These are phyloP conservation scores for Lethenteron camtschaticum DNA, from an alignment of 2,113 vertebrate species.

Conservation along the genomic window DNA sequence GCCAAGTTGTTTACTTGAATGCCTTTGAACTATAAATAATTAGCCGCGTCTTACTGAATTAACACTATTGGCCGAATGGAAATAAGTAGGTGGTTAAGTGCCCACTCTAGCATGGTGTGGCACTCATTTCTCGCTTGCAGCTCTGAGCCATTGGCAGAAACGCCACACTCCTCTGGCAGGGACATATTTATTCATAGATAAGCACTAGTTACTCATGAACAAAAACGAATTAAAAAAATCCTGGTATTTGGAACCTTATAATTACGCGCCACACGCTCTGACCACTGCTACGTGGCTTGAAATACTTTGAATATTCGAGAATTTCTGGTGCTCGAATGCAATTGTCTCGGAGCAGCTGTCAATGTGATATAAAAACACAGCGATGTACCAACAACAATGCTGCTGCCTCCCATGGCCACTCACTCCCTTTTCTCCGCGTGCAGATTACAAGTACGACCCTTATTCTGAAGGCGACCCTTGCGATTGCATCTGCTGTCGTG, in stretches of 20 bases:
- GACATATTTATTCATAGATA: too few species aligned
- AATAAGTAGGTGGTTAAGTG: too few species aligned
- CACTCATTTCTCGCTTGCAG: too few species aligned
- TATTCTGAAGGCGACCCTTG: slow-evolving; percentile 49
- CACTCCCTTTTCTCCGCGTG: slow-evolving; percentile 11
- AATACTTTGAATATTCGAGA: slow-evolving; percentile 5
- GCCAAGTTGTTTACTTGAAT: too few species aligned
- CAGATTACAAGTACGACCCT: slow-evolving; percentile 48
- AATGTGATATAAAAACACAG: not conserved
- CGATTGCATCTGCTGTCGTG: slow-evolving; percentile 61
- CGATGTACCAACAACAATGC: not conserved
- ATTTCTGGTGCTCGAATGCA: not conserved
- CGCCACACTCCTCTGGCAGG: too few species aligned
- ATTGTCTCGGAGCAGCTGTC: not conserved
- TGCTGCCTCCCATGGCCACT: not conserved
- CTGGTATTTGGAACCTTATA: not conserved
- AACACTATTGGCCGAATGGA: too few species aligned
- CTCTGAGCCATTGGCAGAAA: too few species aligned
- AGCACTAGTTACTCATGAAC: too few species aligned
- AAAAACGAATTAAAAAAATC: too few species aligned
- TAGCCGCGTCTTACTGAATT: too few species aligned
- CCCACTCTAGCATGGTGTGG: too few species aligned
- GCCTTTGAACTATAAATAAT: too few species aligned
- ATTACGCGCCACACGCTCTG: slow-evolving; percentile 11
- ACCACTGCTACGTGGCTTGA: slow-evolving; percentile 10